Evolutionary conservation across 92 coral and sea anemone genomes (phyloP).

Genomic region (Muricea muricata): DNA sequence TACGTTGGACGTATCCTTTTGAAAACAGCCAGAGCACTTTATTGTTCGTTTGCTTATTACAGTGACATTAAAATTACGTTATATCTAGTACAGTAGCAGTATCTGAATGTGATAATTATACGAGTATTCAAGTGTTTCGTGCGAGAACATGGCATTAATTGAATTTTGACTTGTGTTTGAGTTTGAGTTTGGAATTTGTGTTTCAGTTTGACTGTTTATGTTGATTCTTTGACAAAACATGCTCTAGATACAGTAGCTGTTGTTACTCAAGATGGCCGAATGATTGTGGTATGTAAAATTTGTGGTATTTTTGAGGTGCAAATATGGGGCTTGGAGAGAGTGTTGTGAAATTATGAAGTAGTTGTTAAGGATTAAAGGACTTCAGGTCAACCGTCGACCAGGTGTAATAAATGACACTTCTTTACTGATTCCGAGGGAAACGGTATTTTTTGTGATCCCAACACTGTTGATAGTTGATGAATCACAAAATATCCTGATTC

Average conservation of each 20-base stretch:
- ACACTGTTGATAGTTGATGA: too few species aligned
- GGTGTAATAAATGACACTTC: too few species aligned
- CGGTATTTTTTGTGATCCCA: too few species aligned
- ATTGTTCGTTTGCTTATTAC: background rate
- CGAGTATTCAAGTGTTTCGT: background rate
- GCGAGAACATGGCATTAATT: background rate
- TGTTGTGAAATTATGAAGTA: too few species aligned
- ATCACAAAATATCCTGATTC: too few species aligned
- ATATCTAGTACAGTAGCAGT: background rate
- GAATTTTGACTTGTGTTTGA: background rate
- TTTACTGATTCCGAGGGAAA: too few species aligned
- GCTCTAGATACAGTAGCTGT: conserved; percentile 94
- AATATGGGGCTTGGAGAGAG: too few species aligned
- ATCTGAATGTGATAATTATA: background rate
- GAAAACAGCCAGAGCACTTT: background rate
- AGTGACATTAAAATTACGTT: background rate
- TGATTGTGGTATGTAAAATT: conserved; percentile 86
- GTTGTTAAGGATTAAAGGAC: too few species aligned
- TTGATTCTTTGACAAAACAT: conserved; percentile 36
- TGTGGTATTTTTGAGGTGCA: too few species aligned
- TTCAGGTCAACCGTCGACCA: too few species aligned
- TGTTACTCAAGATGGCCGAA: conserved; percentile 96
- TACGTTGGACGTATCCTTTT: conserved; percentile 99
- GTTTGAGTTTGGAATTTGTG: background rate
- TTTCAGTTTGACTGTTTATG: background rate